phyloP scores from a whole-genome alignment of 2,797 vertebrate genomes.

The Danio aesculapii region DNA sequence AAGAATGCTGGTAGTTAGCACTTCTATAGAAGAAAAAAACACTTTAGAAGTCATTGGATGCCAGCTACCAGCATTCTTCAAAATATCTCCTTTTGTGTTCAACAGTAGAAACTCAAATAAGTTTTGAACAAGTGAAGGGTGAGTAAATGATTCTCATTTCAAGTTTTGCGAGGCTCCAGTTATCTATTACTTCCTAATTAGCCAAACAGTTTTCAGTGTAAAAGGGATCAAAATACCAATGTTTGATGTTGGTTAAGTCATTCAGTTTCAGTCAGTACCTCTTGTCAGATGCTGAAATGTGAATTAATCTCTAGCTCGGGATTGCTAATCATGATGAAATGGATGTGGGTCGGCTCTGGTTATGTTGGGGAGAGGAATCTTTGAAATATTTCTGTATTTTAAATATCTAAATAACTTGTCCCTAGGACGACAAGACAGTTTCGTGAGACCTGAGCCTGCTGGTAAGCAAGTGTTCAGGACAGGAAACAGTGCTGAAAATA shows the following conservation, averaged over 20 bases:
- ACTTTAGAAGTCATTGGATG: no score
- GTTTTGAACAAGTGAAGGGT: no score
- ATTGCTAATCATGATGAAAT: slow-evolving; percentile 12
- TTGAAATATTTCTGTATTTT: slow-evolving; percentile 56
- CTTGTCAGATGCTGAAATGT: not conserved
- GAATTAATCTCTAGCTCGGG: not conserved
- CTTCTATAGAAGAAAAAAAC: no score
- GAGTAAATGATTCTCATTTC: no score
- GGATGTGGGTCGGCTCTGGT: slow-evolving; percentile 30
- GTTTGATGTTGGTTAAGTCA: not conserved
- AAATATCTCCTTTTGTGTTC: no score
- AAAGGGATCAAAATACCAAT: not conserved
- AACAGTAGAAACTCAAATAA: no score
- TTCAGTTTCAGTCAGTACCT: slow-evolving; percentile 30
- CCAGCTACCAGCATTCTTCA: no score
- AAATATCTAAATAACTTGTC: slow-evolving; percentile 72
- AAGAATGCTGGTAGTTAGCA: no score
- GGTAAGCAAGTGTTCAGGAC: slow-evolving; percentile 73
- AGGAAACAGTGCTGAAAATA: slow-evolving; percentile 12
- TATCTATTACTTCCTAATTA: not conserved
- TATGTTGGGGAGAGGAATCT: slow-evolving; percentile 51
- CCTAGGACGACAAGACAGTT: slow-evolving; percentile 76
- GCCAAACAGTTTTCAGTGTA: not conserved
- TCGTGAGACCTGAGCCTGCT: slow-evolving; percentile 75
- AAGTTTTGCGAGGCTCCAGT: not conserved